Evolutionary conservation across 1,140 invertebrate genomes (phyloP).

Genomic region (Carcinoscorpius rotundicauda): DNA sequence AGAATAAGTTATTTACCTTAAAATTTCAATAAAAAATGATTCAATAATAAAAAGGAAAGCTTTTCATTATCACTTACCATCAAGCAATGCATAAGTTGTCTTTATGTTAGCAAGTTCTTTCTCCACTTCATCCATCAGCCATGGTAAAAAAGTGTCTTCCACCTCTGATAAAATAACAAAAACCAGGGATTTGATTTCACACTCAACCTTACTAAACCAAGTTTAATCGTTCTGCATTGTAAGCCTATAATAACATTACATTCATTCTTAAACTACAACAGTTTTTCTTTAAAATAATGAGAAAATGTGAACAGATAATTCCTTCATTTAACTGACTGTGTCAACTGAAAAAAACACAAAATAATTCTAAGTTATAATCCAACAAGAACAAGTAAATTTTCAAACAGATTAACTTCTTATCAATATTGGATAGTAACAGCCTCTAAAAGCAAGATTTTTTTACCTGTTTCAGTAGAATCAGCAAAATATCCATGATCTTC

Average conservation of each 20-base stretch:
- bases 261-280: no score
- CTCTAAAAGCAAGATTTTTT: background rate
- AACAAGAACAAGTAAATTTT: slow-evolving; percentile 1
- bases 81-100: slow-evolving; percentile 59
- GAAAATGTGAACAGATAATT: background rate
- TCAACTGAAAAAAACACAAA: background rate
- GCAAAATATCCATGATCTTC: slow-evolving; percentile 58
- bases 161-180: slow-evolving; percentile 30
- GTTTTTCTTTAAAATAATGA: background rate
- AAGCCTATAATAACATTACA: no score
- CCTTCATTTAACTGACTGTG: background rate
- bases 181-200: background rate
- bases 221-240: no score
- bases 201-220: no score
- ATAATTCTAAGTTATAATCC: background rate
- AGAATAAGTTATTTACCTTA: no score
- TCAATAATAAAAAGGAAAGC: background rate
- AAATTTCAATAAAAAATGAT: no score
- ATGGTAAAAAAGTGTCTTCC: slow-evolving; percentile 72
- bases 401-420: background rate
- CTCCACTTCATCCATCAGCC: slow-evolving; percentile 68
- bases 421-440: background rate
- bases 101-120: slow-evolving; percentile 62
- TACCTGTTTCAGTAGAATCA: slow-evolving; percentile 55
- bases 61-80: slow-evolving; percentile 38